Percentiles rank a stretch among this genome's conserved stretches.
Conservation (phyloP, 1,140 invertebrate species). For the Cydia strobilella region DNA sequence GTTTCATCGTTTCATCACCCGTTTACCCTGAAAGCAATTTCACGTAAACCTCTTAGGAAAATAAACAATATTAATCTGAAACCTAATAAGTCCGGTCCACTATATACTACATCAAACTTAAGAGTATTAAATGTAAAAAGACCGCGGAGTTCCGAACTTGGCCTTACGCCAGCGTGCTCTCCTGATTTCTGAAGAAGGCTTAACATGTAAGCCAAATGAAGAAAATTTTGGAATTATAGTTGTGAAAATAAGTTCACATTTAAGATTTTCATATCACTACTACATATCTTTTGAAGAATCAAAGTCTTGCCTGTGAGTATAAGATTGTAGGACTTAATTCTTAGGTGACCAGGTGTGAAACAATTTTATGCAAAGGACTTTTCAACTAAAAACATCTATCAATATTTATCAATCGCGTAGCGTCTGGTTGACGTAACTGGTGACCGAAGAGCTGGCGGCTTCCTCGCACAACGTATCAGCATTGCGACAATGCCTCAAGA, state of each 20-base stretch:
- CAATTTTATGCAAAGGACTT: no score
- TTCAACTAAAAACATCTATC: no score
- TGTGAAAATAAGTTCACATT: not conserved
- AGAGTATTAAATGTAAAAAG: conserved; percentile 69
- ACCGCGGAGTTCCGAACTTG: conserved; percentile 47
- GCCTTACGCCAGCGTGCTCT: conserved; percentile 47
- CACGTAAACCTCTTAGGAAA: conserved; percentile 66
- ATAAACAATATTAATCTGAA: conserved; percentile 67
- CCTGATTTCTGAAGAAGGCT: conserved; percentile 46
- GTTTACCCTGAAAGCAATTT: conserved; percentile 51
- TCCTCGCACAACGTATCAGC: no score
- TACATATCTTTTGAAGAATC: no score
- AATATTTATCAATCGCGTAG: no score
- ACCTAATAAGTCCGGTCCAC: conserved; percentile 55
- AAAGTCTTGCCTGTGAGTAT: not conserved
- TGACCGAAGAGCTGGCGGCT: no score
- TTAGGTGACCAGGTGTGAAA: no score
- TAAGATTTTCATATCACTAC: not conserved
- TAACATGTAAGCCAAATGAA: conserved; percentile 37
- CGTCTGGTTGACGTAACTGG: no score
- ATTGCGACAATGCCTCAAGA: no score
- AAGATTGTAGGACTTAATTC: not conserved
- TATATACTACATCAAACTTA: conserved; percentile 68
- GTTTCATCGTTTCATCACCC: conserved; percentile 18
- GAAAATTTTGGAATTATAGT: conserved; percentile 37